Conservation (phyloP, 2,113 vertebrate species). For the Rhinoptilus africanus region DNA sequence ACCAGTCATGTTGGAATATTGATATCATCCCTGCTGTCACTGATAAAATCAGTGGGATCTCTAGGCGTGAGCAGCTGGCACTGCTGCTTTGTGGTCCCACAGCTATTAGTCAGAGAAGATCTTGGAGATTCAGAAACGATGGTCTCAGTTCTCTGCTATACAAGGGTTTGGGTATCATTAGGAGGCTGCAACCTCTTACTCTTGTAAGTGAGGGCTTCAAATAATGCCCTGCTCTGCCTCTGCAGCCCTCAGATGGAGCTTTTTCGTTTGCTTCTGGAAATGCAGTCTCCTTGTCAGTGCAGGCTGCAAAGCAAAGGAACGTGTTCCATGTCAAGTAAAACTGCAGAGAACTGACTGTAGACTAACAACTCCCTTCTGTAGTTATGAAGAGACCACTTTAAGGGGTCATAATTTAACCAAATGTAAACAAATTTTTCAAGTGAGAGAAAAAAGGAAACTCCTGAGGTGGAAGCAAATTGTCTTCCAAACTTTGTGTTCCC, state of each 20-base stretch:
- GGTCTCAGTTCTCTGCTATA: not conserved
- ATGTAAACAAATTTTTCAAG: not conserved
- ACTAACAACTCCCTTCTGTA: not conserved
- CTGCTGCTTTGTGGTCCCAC: rapidly evolving
- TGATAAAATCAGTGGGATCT: not conserved
- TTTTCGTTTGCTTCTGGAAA: not conserved
- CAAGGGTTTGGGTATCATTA: not conserved
- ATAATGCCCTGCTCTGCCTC: not conserved
- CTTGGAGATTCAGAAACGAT: not conserved
- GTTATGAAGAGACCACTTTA: not conserved
- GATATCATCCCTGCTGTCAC: not conserved
- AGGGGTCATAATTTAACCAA: not conserved
- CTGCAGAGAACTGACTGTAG: not conserved
- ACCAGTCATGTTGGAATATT: not conserved
- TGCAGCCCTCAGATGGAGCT: not conserved
- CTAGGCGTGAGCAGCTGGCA: not conserved
- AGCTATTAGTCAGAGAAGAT: not conserved
- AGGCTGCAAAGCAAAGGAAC: not conserved
- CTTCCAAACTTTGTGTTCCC: not conserved
- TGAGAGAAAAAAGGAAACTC: not conserved
- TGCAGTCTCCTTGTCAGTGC: not conserved
- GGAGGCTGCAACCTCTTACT: not conserved
- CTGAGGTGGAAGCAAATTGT: not conserved
- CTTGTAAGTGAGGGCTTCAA: not conserved
- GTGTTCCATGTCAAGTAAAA: not conserved